phyloP scores from a whole-genome alignment of 2,888 invertebrate genomes.

The Pseudeuparius sepicola region DNA sequence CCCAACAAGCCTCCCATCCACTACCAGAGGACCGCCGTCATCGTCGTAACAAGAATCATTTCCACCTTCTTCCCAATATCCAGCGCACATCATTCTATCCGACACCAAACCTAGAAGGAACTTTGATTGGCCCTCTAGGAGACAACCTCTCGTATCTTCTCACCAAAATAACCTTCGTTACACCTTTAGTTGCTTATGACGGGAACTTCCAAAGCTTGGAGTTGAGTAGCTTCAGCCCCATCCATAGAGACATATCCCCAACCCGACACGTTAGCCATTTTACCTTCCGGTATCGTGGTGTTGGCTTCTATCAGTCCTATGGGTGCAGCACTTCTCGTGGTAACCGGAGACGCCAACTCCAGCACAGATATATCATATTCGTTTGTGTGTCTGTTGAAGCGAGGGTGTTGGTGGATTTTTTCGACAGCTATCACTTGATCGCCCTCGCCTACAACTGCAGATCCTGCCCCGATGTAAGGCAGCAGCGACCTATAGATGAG shows the following conservation, averaged over 20 bases:
- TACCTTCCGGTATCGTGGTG: not conserved
- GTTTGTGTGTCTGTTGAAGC: not conserved
- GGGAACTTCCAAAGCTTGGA: not conserved
- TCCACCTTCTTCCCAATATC: not conserved
- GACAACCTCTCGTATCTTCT: no score
- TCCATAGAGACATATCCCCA: slow-evolving; percentile 1
- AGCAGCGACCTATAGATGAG: no score
- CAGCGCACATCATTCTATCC: slow-evolving; percentile 1
- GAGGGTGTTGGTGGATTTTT: not conserved
- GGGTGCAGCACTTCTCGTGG: not conserved
- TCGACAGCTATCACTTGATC: not conserved
- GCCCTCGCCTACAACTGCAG: not conserved
- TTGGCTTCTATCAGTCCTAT: not conserved
- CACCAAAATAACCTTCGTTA: no score
- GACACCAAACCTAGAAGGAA: not conserved
- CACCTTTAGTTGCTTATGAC: no score
- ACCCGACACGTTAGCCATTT: not conserved
- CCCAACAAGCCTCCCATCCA: not conserved
- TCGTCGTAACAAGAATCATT: not conserved
- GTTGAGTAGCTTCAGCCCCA: not conserved
- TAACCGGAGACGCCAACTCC: not conserved
- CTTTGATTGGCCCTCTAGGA: no score
- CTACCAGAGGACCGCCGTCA: not conserved
- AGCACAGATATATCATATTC: not conserved
- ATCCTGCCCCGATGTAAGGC: not conserved